Base-by-base conservation (phyloP, 2,113 vertebrate species). In the Pyrgilauda ruficollis region DNA sequence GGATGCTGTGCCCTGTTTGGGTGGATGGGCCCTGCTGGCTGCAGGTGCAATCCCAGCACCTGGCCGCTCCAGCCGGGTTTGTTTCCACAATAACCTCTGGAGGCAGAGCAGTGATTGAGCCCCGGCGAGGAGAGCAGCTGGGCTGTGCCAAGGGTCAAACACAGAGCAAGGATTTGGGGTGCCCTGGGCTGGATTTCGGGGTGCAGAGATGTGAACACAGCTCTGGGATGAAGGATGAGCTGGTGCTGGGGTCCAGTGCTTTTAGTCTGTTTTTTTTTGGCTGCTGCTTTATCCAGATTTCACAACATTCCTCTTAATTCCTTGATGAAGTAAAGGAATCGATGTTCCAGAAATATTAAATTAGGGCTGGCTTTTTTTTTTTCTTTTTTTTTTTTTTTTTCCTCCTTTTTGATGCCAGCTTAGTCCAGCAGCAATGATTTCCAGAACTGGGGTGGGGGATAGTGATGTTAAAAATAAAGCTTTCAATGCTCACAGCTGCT, bases 301-400 rank as follows among this genome's bases (percentile, higher is more conserved):
- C 1, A 0, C 89, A 89, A 39, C 41, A 2, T 62, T 75, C 69
- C 22, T 61, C 55, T 63, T 87, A 87, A 85, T 56, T 84, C 87
- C 55, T 61, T 7, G 4, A 14, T 88, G 87, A 94, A 94, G 93
- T 83, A 6, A 94, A 96, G 95, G 94, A 95, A 77, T 84, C 5
- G 85, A 92, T 92, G 95, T 93, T 95, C 89, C 90, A 94, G 88
- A 94, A 93, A 77, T 70, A 78, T 94, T 93, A 95, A 95, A 86
- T 92, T 67, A 84, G 90, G 52, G 9, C 53, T 35, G 58, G 30
- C 4, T 61, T 37, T 47, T 63, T 68, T 47, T 55, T 24, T n/a
- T 26, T 46, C 50, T 53, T n/a, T 8, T 85, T 41, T 55, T 24
- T n/a, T 26, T 46, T 63, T 53, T n/a, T 8, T 85, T 41, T 4